Evolutionary conservation across 2,113 vertebrate species (phyloP), one percentile per base, ranked within the genome.

Genomic region (Delphinapterus leucas): DNA sequence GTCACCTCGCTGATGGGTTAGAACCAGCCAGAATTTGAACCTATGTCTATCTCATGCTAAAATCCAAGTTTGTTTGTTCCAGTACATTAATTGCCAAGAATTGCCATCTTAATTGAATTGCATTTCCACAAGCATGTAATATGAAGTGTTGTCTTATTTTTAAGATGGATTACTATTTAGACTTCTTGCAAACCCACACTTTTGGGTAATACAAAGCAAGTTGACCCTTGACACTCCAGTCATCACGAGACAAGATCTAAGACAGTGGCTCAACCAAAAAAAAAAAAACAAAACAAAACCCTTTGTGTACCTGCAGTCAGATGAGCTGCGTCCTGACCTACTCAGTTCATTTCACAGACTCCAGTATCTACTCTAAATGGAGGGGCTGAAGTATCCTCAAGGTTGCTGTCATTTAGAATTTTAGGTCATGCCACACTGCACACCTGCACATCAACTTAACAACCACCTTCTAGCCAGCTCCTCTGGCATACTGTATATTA

Each of bases 401-500:
- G 99, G 99, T 99, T 99, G 99, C 98, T 99, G 98, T 99, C 99
- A 98, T 98, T 98, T 97, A 97, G 98, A 98, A 99, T 99, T 99
- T 99, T 98, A 99, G 98, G 98, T 99, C 98, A 97, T 98, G 97
- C 98, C 97, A 97, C 98, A 98, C 98, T 98, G 96, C 98, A 99
- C 98, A 98, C 98, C 98, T 99, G 99, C 99, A 99, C 98, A 99
- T 99, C 98, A 18, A 96, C 98, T 99, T 99, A 99, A 98, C 97
- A 88, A 98, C 98, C 98, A 98, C 97, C 93, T 98, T 98, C 98
- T 98, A 99, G 98, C 98, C 98, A 98, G 98, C 98, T 99, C 99
- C 99, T 98, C 99, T 99, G 99, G 99, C 99, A 99, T 98, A 98
- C 98, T 98, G 99, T 98, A 98, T 99, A 99, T 99, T 99, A 99